Evolutionary conservation across 1,140 invertebrate genomes (phyloP).

Genomic region (Macrobrachium nipponense): DNA sequence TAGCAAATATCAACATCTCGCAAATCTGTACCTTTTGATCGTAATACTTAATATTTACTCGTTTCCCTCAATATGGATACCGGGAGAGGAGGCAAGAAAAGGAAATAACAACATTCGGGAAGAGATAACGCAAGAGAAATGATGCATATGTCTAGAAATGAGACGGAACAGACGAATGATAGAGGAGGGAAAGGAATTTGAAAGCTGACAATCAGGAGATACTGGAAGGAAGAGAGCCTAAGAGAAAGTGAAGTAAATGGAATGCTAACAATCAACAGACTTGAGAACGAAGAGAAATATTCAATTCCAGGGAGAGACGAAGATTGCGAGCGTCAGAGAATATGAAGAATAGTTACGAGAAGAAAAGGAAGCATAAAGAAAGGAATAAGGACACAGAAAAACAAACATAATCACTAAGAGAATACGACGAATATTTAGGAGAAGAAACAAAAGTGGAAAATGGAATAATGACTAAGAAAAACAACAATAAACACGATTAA

Average conservation of each 20-base stretch:
- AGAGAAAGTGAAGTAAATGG: not conserved
- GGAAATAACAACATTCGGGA: too few species aligned
- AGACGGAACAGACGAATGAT: not conserved
- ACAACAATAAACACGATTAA: not conserved
- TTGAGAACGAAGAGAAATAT: not conserved
- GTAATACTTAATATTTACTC: not conserved
- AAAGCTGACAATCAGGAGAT: not conserved
- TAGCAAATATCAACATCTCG: too few species aligned
- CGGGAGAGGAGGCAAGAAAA: not conserved
- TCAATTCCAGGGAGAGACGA: too few species aligned
- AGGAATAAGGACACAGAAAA: not conserved
- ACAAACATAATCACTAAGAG: not conserved
- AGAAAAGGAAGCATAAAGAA: not conserved
- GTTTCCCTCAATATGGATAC: not conserved
- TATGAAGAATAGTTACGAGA: not conserved
- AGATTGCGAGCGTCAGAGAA: not conserved
- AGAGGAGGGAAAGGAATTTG: too few species aligned
- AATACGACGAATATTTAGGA: not conserved
- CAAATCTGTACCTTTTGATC: too few species aligned
- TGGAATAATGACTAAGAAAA: too few species aligned
- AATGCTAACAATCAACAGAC: not conserved
- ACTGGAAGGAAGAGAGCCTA: not conserved
- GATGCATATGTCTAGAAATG: not conserved
- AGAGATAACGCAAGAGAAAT: too few species aligned
- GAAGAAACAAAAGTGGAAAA: not conserved